A percentile compares a stretch with the other conserved stretches of the same genome.
Conservation (phyloP, 2,888 invertebrate species). For the Fabriciana adippe region DNA sequence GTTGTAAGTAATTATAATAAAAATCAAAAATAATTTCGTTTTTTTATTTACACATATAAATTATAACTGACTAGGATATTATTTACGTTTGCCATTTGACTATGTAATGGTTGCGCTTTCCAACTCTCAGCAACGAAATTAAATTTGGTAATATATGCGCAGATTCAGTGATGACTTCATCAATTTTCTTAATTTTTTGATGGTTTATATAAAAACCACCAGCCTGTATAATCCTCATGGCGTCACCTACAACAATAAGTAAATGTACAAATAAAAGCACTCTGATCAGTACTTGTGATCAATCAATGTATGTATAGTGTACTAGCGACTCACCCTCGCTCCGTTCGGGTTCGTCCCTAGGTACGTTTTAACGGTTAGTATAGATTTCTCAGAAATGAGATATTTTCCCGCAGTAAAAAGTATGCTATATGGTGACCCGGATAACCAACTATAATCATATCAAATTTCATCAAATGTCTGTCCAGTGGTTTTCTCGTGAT, state of each 20-base stretch:
- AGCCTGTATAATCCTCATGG: conserved; percentile 91
- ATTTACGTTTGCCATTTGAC: conserved; percentile 87
- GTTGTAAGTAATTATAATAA: conserved; percentile 76
- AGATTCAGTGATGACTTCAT: conserved; percentile 89
- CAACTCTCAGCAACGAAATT: conserved; percentile 91
- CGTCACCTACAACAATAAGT: conserved; percentile 85
- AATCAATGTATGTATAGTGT: too few relatives aligned
- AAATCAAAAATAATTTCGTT: conserved; percentile 42
- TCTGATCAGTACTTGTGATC: too few relatives aligned
- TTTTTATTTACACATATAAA: conserved; percentile 38
- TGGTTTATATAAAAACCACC: conserved; percentile 98
- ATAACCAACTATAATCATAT: too few relatives aligned
- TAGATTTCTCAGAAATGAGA: too few relatives aligned
- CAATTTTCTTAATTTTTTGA: conserved; percentile 87
- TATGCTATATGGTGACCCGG: too few relatives aligned
- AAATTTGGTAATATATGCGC: conserved; percentile 93
- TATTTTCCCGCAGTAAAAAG: too few relatives aligned
- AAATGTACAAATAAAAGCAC: not conserved
- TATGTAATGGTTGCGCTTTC: conserved; percentile 93
- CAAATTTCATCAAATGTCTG: too few relatives aligned
- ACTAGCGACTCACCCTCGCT: too few relatives aligned
- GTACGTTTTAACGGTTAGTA: too few relatives aligned
- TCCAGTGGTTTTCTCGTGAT: too few relatives aligned
- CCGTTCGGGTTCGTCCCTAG: too few relatives aligned
- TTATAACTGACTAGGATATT: not conserved